Evolutionary conservation across 1,140 invertebrate species (phyloP), one percentile per base, ranked within the genome.

Genomic region (Drosophila serrata): DNA sequence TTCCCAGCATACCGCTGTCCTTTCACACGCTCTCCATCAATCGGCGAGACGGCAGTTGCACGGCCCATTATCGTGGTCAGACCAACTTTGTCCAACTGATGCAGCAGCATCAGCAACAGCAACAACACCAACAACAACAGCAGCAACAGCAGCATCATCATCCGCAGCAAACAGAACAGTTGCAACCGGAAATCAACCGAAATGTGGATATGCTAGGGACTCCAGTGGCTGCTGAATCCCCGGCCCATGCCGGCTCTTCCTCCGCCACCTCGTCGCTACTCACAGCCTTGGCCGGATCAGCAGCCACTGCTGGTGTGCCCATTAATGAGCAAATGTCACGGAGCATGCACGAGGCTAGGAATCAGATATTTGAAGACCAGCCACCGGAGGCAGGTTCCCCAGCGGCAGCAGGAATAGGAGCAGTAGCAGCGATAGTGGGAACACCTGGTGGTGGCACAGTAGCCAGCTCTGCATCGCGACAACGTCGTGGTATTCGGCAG

Each of bases 21-120:
- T 97, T 97, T 77, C 96, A 96, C 91, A 96, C 96, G 92, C 93
- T 97, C 17, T 94, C 97, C 39, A 98, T 98, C 55, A 97, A 95
- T 91, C 96, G 96, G 85, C 92, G 95, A 19, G 97, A 98, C 93
- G 97, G 97, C 15, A 96, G 94, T 79, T 98, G 97, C 90, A 95
- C 95, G 53, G 97, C 96, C 74, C 97, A 97, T 88, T 95, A 94
- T 82, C 95, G 95, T 3, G 93, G 93, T 37, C 97, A 98, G 91
- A 95, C 96, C 1, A 95, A 96, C 91, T 96, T 97, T 57, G 74
- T 82, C 0, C 80, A 92, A 60, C 67, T 91, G 39, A 75, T 84
- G 72, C 63, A 78, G 6, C 80, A 92, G 56, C 72, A 48, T 8
- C 45, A 48, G 1, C 48, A 51, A 0, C 31, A 53, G 4, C 49